Conservation (phyloP, 2,797 vertebrate genomes). For the Pangasius sanitwongsei region DNA sequence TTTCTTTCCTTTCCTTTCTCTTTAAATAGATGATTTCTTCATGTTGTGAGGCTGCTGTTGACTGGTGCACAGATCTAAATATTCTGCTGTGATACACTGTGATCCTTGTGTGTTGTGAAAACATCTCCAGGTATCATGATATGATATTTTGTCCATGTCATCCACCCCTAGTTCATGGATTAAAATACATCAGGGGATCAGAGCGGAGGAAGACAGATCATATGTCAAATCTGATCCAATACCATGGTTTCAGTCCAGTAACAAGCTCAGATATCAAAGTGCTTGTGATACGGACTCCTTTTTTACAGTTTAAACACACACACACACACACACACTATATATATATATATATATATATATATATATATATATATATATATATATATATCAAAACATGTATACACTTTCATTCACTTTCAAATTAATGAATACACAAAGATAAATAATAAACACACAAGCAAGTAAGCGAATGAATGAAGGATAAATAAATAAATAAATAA, state of each 20-base stretch:
- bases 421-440: background rate
- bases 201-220: background rate
- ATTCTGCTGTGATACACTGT: background rate
- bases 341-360: too few relatives aligned
- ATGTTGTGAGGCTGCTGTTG: background rate
- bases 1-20: too few relatives aligned
- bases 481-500: too few relatives aligned
- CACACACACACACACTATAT: background rate
- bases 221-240: background rate
- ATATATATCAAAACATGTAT: background rate
- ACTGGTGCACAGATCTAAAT: too few relatives aligned
- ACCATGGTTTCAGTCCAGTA: background rate
- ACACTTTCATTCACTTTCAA: background rate
- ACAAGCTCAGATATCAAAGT: background rate
- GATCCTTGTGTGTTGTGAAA: background rate
- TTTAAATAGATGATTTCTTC: too few relatives aligned
- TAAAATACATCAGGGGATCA: constrained; percentile 2
- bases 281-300: background rate
- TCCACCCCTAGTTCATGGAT: background rate
- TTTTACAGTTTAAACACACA: background rate
- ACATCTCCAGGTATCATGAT: background rate
- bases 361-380: too few relatives aligned
- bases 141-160: background rate
- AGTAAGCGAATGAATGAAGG: too few relatives aligned
- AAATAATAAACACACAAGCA: background rate